phyloP scores from a whole-genome alignment of 2,888 invertebrate species.

The Clunio marinus region DNA sequence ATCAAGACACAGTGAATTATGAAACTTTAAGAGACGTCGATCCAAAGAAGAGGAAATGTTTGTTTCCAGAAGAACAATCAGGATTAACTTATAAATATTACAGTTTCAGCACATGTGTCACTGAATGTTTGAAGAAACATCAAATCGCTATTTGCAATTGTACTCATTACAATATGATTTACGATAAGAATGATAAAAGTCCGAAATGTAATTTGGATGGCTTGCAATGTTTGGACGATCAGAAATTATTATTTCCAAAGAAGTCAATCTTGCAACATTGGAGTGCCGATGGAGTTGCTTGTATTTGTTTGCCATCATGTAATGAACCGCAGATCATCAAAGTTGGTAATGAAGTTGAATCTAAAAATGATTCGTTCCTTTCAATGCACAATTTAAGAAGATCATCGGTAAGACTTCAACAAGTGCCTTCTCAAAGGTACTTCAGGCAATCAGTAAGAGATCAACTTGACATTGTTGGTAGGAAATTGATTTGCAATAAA shows the following conservation, averaged over 20 bases:
- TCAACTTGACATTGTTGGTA: slow-evolving; percentile 48
- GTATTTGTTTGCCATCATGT: slow-evolving; percentile 66
- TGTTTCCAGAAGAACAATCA: slow-evolving; percentile 63
- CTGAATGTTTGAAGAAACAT: slow-evolving; percentile 61
- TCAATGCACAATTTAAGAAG: slow-evolving; percentile 45
- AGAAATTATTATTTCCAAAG: slow-evolving; percentile 50
- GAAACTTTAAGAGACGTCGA: slow-evolving; percentile 57
- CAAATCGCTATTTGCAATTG: slow-evolving; percentile 62
- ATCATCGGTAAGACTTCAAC: slow-evolving; percentile 42
- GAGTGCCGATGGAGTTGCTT: slow-evolving; percentile 58
- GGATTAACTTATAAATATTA: slow-evolving; percentile 60
- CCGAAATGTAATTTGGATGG: slow-evolving; percentile 59
- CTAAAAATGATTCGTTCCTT: slow-evolving; percentile 44
- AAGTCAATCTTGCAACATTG: slow-evolving; percentile 56
- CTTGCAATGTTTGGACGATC: slow-evolving; percentile 58
- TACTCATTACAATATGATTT: slow-evolving; percentile 62
- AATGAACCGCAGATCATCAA: slow-evolving; percentile 62
- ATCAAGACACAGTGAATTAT: slow-evolving; percentile 63
- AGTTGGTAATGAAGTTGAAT: no score
- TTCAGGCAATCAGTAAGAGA: slow-evolving; percentile 53
- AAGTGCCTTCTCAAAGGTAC: slow-evolving; percentile 51
- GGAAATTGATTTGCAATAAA: not conserved
- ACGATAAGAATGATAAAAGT: slow-evolving; percentile 46
- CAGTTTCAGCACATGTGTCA: slow-evolving; percentile 67
- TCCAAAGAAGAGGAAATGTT: slow-evolving; percentile 61